Percentiles rank a stretch among this genome's conserved stretches.
Conservation (phyloP, 1,140 invertebrate genomes). For the Drosophila busckii region DNA sequence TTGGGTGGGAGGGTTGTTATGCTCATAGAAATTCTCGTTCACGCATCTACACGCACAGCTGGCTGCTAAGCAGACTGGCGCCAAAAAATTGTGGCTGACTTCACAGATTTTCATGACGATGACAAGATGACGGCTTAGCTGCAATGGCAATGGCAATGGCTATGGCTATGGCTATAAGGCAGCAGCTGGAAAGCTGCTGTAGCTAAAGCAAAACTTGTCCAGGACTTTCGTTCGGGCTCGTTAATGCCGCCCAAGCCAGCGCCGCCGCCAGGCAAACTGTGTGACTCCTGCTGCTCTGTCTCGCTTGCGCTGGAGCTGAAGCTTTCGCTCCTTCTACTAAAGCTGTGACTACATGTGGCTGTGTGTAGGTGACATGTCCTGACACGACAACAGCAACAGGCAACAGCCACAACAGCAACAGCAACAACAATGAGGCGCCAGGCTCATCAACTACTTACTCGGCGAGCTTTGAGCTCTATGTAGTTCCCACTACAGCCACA, state of each 20-base stretch:
- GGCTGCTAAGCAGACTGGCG: conserved; percentile 69
- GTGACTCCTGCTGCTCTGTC: background rate
- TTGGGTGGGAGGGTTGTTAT: conserved; percentile 5
- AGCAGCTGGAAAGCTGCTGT: conserved; percentile 2
- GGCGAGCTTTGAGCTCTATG: background rate
- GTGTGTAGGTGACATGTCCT: conserved; percentile 54
- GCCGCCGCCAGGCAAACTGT: conserved; percentile 45
- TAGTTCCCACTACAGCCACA: conserved; percentile 1
- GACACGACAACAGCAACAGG: conserved; percentile 34
- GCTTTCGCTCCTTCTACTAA: background rate
- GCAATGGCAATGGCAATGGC: conserved; percentile 1
- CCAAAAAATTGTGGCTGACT: conserved; percentile 74
- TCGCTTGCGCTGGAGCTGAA: background rate
- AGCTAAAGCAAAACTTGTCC: background rate
- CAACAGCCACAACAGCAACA: background rate
- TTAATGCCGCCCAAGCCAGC: conserved; percentile 52
- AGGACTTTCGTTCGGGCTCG: conserved; percentile 47
- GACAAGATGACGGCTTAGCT: conserved; percentile 55
- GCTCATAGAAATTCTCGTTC: conserved; percentile 50
- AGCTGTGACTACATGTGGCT: conserved; percentile 40
- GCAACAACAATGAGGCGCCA: conserved; percentile 45
- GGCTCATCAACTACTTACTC: conserved; percentile 55
- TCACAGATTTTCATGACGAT: conserved; percentile 65
- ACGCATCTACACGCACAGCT: conserved; percentile 70
- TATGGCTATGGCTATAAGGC: conserved; percentile 10